These are phyloP conservation scores for Antechinus stuartii DNA, from an alignment of 2,113 vertebrate genomes.

Conservation along the genomic window DNA sequence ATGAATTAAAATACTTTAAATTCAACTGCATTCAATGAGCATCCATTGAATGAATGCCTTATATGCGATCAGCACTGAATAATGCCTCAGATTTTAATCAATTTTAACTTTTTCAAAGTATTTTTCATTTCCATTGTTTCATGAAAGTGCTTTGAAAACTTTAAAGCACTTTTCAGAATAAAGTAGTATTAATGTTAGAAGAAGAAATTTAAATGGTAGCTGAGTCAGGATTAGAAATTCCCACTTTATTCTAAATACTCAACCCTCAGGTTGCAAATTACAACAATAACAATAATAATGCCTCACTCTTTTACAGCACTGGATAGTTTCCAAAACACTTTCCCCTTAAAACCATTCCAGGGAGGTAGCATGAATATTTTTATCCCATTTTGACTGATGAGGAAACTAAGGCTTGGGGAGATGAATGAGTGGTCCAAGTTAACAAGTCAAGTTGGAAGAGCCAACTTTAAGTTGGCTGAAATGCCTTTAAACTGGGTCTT, in stretches of 20 bases:
- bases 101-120: background rate
- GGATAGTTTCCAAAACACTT: background rate
- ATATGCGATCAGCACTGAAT: background rate
- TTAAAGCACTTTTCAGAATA: background rate
- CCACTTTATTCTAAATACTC: background rate
- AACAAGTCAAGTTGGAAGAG: background rate
- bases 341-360: background rate
- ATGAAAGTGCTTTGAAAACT: background rate
- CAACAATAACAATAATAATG: background rate
- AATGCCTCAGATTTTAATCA: background rate
- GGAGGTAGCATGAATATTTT: background rate
- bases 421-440: background rate
- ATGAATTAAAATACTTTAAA: background rate
- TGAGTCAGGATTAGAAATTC: accelerated
- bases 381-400: background rate
- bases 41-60: background rate
- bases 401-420: background rate
- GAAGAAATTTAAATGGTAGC: background rate
- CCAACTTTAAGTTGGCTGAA: background rate
- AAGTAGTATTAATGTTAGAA: background rate
- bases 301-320: background rate
- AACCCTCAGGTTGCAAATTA: background rate
- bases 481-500: background rate
- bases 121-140: background rate
- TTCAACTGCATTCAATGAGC: background rate